Percentiles rank a stretch among this genome's conserved stretches.
These are phyloP conservation scores for Copidosoma floridanum DNA, from an alignment of 1,140 invertebrate species.

Conservation along the genomic window DNA sequence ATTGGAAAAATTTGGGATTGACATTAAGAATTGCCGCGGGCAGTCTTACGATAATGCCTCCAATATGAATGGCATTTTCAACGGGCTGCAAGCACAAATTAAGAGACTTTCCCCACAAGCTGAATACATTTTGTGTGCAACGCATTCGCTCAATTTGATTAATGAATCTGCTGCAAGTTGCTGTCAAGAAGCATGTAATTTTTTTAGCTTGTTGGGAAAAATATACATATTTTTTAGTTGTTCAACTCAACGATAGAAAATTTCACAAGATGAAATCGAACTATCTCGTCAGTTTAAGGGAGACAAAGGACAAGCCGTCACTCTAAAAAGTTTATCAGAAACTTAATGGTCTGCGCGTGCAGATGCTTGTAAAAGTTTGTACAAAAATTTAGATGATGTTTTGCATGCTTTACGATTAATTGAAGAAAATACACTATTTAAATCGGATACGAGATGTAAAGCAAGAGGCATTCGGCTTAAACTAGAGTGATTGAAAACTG, in stretches of 20 bases:
- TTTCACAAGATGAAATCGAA: conserved; percentile 16
- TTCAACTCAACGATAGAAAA: conserved; percentile 33
- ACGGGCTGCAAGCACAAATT: conserved; percentile 18
- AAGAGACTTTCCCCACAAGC: conserved; percentile 27
- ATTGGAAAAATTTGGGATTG: neutral
- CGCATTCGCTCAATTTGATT: conserved; percentile 21
- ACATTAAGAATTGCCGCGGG: neutral
- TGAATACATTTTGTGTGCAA: conserved; percentile 17
- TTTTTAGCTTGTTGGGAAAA: conserved; percentile 14
- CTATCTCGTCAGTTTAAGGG: too few relatives aligned
- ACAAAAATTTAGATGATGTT: neutral
- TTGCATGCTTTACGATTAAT: neutral
- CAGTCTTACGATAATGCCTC: conserved; percentile 23
- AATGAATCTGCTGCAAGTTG: conserved; percentile 11
- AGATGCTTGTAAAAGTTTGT: conserved; percentile 4
- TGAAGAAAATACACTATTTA: too few relatives aligned
- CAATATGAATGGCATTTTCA: conserved; percentile 20
- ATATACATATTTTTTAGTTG: conserved; percentile 31
- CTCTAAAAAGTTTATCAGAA: conserved; percentile 2
- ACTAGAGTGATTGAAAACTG: too few relatives aligned
- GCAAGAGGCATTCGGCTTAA: too few relatives aligned
- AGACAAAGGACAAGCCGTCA: too few relatives aligned
- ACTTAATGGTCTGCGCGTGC: conserved; percentile 3
- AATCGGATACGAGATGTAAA: too few relatives aligned
- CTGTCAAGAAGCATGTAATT: conserved; percentile 19